phyloP scores from a whole-genome alignment of 2,113 vertebrate genomes.

The Amphiprion percula region DNA sequence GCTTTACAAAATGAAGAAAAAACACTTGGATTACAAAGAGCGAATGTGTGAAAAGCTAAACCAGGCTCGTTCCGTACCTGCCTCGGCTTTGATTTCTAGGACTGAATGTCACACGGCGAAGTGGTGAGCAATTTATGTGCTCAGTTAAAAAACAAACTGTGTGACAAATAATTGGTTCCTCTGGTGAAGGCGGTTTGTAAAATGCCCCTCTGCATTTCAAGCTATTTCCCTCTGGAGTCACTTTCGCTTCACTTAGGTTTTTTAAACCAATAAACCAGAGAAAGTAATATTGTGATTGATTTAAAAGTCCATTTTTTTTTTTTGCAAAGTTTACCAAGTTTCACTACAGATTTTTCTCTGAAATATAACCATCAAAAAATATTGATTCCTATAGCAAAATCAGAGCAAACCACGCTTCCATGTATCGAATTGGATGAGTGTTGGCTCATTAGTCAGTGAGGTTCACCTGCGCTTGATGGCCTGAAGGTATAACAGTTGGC shows the following conservation, averaged over 20 bases:
- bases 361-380: background rate
- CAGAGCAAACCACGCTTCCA: background rate
- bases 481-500: background rate
- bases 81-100: slow-evolving; percentile 16
- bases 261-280: slow-evolving; percentile 1
- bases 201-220: slow-evolving; percentile 13
- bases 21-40: slow-evolving; percentile 10
- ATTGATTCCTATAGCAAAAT: background rate
- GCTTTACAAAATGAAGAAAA: slow-evolving; percentile 14
- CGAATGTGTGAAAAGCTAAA: slow-evolving; percentile 19
- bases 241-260: slow-evolving; percentile 2
- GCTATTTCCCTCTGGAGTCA: background rate
- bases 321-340: background rate
- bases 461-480: slow-evolving; percentile 23
- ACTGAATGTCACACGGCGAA: slow-evolving; percentile 16
- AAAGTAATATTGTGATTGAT: background rate
- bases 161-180: slow-evolving; percentile 47
- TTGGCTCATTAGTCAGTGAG: slow-evolving; percentile 24
- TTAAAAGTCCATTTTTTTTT: background rate
- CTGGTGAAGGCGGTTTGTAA: slow-evolving; percentile 19
- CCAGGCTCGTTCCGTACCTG: background rate
- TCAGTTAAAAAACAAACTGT: slow-evolving; percentile 47
- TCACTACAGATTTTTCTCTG: background rate
- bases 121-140: slow-evolving; percentile 19
- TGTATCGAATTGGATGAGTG: background rate